Evolutionary conservation across 2,888 invertebrate species (phyloP).

Genomic region (Synergus umbraculus): DNA sequence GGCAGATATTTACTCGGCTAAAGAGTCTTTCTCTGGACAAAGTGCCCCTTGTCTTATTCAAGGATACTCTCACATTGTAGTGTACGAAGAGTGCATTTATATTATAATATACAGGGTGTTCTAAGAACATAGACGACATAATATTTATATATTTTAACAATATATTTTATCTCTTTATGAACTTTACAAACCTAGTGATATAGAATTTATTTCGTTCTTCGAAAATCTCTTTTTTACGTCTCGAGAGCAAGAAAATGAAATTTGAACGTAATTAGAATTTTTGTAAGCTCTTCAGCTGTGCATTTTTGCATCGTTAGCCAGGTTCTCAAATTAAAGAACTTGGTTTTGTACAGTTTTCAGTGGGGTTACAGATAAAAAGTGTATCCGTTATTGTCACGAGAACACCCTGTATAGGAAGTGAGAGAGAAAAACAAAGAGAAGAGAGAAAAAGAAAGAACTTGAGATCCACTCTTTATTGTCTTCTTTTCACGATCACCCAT

Average conservation of each 20-base stretch:
- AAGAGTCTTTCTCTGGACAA: conserved; percentile 34
- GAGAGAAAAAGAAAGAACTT: background rate
- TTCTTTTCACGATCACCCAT: conserved; percentile 34
- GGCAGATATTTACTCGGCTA: conserved; percentile 34
- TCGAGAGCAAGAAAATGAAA: background rate
- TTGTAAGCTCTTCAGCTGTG: background rate
- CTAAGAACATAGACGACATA: too few species aligned
- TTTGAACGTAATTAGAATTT: background rate
- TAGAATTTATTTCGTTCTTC: too few species aligned
- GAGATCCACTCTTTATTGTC: conserved; percentile 27
- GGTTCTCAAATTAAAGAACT: conserved; percentile 6
- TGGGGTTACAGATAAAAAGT: background rate
- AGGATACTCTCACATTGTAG: conserved; percentile 11
- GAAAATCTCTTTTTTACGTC: background rate
- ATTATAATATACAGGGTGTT: conserved; percentile 25
- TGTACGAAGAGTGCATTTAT: conserved; percentile 2
- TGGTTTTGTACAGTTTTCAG: background rate
- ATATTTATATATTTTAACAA: too few species aligned
- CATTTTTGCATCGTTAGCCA: background rate
- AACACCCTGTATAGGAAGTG: conserved; percentile 26
- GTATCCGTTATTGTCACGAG: background rate
- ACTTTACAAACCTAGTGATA: too few species aligned
- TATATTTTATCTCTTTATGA: too few species aligned
- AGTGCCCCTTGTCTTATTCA: conserved; percentile 34
- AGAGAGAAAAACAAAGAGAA: background rate